Percentiles rank a stretch among this genome's conserved stretches.
Conservation (phyloP, 2,797 vertebrate genomes). For the Pampus argenteus region DNA sequence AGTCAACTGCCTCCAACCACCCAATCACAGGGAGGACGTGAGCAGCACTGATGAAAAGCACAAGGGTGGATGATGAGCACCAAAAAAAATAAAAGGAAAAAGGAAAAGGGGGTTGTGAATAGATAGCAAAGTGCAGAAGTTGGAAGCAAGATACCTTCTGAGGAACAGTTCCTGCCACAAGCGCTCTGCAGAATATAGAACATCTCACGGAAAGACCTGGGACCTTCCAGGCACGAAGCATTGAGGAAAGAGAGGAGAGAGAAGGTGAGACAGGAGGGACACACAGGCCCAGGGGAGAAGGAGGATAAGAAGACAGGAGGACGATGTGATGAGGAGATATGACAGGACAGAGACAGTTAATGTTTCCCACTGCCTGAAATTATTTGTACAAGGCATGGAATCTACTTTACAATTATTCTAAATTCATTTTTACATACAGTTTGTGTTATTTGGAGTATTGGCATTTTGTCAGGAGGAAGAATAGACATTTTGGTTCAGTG, state of each 20-base stretch:
- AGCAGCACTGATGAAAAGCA: constrained; percentile 50
- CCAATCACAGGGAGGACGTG: constrained; percentile 38
- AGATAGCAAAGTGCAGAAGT: constrained; percentile 45
- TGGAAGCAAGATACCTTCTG: constrained; percentile 97
- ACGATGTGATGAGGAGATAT: constrained; percentile 58
- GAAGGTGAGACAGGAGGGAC: constrained; percentile 81
- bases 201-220: constrained; percentile 97
- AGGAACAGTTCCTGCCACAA: constrained; percentile 99
- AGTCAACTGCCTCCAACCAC: constrained; percentile 20
- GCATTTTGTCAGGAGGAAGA: too few species aligned
- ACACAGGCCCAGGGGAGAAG: constrained; percentile 45
- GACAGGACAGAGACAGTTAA: not conserved
- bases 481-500: not conserved
- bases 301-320: constrained; percentile 80
- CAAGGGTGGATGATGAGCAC: constrained; percentile 17
- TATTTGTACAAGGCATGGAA: not conserved
- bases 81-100: constrained; percentile 19
- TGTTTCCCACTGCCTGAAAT: not conserved
- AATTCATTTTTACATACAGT: not conserved
- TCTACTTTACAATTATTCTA: not conserved
- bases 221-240: constrained; percentile 94
- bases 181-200: constrained; percentile 98
- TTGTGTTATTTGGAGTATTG: not conserved
- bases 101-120: constrained; percentile 9
- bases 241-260: constrained; percentile 85